Evolutionary conservation across 2,797 vertebrate species (phyloP), one percentile per base, ranked within the genome.

Genomic region (Onychomys torridus): DNA sequence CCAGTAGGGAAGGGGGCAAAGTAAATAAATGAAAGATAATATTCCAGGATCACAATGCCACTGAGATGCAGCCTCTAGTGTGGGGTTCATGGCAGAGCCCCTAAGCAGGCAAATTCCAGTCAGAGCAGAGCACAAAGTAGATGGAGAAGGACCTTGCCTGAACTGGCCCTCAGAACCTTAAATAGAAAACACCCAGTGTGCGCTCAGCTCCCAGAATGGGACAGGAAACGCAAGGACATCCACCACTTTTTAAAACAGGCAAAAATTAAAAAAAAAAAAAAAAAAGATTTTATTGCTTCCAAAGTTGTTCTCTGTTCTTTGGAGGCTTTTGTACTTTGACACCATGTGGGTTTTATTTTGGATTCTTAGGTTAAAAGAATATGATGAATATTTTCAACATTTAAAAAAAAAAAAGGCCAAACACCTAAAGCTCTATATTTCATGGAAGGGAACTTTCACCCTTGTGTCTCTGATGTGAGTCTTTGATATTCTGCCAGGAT

Each of bases 281-380:
- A 97, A 95, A 86, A 4, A n/a, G 65, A 52, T 81, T 88, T 93
- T 77, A 84, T 82, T 89, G 85, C 88, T 94, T 90, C 67, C 77
- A 86, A 94, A 95, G 87, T 87, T 27, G 67, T 73, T 91, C 46
- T 59, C 71, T 89, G 17, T 96, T 94, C 75, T 92, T 65, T 67
- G 46, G 73, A 92, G 71, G 52, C 75, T 94, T 93, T n/a, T 61
- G 63, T 83, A 76, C 77, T 96, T 94, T 82, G 77, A 61, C 76
- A 95, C 61, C 91, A 82, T 52, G 69, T 55, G 55, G 69, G 79
- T 96, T 73, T 96, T 95, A 91, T 96, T 97, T 92, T 27, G n/a
- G 40, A 34, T 89, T 95, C 63, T 96, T 63, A 89, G 91, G 89
- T 91, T 89, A 92, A 96, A 97, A 96, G 95, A 96, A 79, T 75